These are phyloP conservation scores for Carabus problematicus DNA, from an alignment of 2,888 invertebrate species.

Conservation along the genomic window DNA sequence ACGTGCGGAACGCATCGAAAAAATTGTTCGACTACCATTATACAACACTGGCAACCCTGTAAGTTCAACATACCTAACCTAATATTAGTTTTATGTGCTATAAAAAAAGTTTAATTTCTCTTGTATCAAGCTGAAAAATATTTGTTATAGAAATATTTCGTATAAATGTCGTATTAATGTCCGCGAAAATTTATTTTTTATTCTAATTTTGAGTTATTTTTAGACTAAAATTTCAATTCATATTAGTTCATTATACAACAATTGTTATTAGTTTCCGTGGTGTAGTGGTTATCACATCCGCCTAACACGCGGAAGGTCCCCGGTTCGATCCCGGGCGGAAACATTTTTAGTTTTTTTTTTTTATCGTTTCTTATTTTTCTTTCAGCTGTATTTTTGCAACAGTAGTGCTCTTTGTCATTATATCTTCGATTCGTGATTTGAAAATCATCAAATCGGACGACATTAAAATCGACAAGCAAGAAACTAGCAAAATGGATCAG, in stretches of 20 bases:
- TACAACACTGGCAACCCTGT: slow-evolving; percentile 23
- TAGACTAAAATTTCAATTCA: not conserved
- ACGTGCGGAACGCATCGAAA: slow-evolving; percentile 57
- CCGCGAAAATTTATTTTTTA: too few species aligned
- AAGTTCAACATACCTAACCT: not conserved
- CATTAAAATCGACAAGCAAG: slow-evolving; percentile 47
- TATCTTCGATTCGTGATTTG: slow-evolving; percentile 62
- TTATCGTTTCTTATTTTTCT: too few species aligned
- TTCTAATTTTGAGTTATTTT: not conserved
- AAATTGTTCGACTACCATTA: slow-evolving; percentile 22
- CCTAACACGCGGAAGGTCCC: slow-evolving; percentile 92
- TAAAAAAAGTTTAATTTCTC: not conserved
- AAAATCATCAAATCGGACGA: slow-evolving; percentile 44
- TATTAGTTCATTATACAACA: slow-evolving; percentile 1
- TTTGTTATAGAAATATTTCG: too few species aligned
- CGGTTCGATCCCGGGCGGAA: slow-evolving; percentile 90
- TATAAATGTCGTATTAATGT: too few species aligned
- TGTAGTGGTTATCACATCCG: slow-evolving; percentile 80
- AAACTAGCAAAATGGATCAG: slow-evolving; percentile 48
- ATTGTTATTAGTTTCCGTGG: slow-evolving; percentile 23
- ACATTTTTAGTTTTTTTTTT: slow-evolving; percentile 58
- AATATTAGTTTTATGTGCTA: not conserved
- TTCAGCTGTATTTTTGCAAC: slow-evolving; percentile 60
- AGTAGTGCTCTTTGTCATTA: slow-evolving; percentile 58
- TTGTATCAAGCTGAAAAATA: not conserved